These are phyloP conservation scores for Festucalex cinctus DNA, from an alignment of 2,113 vertebrate species.

Conservation along the genomic window DNA sequence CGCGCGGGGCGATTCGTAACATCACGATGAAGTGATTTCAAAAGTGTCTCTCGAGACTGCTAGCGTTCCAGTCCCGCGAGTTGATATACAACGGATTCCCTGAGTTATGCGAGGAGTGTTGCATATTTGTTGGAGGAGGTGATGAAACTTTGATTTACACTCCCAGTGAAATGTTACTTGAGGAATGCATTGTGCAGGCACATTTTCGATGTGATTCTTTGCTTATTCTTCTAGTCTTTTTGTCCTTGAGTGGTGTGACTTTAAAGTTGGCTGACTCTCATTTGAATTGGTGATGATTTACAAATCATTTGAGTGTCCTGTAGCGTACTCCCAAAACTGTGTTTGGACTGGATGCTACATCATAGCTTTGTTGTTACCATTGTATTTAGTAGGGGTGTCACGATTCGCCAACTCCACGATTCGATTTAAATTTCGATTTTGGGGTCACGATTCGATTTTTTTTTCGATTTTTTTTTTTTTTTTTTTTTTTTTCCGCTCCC, in stretches of 20 bases:
- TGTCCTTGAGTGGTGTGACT: not conserved
- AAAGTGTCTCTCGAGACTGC: not conserved
- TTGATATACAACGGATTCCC: not conserved
- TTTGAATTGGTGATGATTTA: not conserved
- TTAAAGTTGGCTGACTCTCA: not conserved
- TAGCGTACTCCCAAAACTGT: not conserved
- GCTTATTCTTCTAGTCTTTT: not conserved
- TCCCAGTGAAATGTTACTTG: not conserved
- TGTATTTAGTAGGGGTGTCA: too few relatives aligned
- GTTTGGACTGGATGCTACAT: not conserved
- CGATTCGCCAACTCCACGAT: too few relatives aligned
- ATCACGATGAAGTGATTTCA: slow-evolving; percentile 3
- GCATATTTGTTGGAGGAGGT: not conserved
- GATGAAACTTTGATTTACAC: slow-evolving; percentile 3
- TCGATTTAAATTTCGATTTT: too few relatives aligned
- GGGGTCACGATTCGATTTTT: too few relatives aligned
- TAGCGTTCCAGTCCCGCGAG: not conserved
- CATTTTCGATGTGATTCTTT: not conserved
- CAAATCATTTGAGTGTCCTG: not conserved
- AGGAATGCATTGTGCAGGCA: slow-evolving; percentile 1
- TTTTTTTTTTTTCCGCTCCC: too few relatives aligned
- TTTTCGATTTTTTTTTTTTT: too few relatives aligned
- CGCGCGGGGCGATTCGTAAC: not conserved
- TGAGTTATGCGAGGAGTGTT: not conserved
- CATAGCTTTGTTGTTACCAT: not conserved